Base-by-base conservation (phyloP, 2,797 vertebrate genomes). In the Pseudomugil gertrudae region DNA sequence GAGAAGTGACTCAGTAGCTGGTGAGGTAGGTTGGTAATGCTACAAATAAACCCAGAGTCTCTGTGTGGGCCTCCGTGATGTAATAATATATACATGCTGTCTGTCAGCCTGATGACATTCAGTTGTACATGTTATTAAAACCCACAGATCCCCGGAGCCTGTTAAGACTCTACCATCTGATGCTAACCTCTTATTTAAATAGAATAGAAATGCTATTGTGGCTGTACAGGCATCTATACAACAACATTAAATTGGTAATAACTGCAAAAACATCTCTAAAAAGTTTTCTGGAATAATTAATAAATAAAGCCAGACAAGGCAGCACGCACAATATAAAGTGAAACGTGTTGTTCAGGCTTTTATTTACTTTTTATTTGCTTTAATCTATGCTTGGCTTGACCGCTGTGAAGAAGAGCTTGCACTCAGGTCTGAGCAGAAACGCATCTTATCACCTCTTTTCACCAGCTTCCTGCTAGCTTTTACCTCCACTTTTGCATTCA, bases 21-120 rank as follows among this genome's bases (percentile, higher is more conserved):
- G 43, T 55, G 29, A 64, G 40, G 14, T 68, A 48, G 63, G 59
- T 69, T 57, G 48, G 8, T 15, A 45, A 54, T 32, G 36, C 59
- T 35, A 40, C 8, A 53, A 50, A 57, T 35, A 71, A 62, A 74
- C 51, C 6, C 19, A 48, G 43, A 32, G 13, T 51, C 43, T 11
- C 13, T 27, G 5, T 19, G 29, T 38, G 52, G n/a, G 36, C 19
- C 21, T 9, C 29, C 45, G n/a, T 33, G 35, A 43, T 54, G 9
- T 45, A 14, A 38, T 54, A 36, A 40, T 30, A 9, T 67, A 10
- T 23, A 19, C 19, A 21, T 58, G 27, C 33, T 29, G 19, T 11
- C 26, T 58, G 19, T n/a, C 4, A 23, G 45, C 36, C 47, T 24
- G 13, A 47, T 24, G 43, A 27, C 29, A 24, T 30, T 47, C 29